Conservation (phyloP, 2,888 invertebrate species). For the Timandra comae region DNA sequence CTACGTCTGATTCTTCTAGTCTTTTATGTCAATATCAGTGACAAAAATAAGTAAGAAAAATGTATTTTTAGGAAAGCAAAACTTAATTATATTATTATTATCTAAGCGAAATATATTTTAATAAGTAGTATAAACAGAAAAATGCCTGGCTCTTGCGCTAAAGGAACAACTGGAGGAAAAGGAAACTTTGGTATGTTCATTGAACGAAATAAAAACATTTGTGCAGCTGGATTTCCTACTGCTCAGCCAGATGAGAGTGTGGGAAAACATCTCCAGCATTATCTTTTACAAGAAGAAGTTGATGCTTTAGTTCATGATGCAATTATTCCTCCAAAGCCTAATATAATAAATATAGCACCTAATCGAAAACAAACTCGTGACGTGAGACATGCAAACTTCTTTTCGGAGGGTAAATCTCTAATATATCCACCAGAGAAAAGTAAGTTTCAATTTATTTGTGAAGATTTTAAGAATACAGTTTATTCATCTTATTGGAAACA, state of each 20-base stretch:
- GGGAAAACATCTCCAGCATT: constrained; percentile 22
- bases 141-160: no score
- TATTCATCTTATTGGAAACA: constrained; percentile 37
- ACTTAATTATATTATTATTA: no score
- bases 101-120: no score
- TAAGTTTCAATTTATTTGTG: constrained; percentile 31
- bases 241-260: constrained; percentile 21
- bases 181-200: constrained; percentile 37
- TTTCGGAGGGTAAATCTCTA: constrained; percentile 20
- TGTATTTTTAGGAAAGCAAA: neutral
- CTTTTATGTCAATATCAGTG: neutral
- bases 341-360: constrained; percentile 16
- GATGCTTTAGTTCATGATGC: constrained; percentile 35
- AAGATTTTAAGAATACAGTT: constrained; percentile 29
- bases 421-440: constrained; percentile 31
- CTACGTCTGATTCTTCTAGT: no score
- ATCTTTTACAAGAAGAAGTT: constrained; percentile 35
- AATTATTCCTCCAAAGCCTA: constrained; percentile 10
- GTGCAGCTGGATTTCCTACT: constrained; percentile 35
- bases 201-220: constrained; percentile 31
- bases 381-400: constrained; percentile 26
- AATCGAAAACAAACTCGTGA: constrained; percentile 21
- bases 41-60: neutral
- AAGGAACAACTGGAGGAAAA: constrained; percentile 32
- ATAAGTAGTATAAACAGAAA: no score